Evolutionary conservation across 2,888 invertebrate species (phyloP), one percentile per base, ranked within the genome.

Genomic region (Apamea crenata): DNA sequence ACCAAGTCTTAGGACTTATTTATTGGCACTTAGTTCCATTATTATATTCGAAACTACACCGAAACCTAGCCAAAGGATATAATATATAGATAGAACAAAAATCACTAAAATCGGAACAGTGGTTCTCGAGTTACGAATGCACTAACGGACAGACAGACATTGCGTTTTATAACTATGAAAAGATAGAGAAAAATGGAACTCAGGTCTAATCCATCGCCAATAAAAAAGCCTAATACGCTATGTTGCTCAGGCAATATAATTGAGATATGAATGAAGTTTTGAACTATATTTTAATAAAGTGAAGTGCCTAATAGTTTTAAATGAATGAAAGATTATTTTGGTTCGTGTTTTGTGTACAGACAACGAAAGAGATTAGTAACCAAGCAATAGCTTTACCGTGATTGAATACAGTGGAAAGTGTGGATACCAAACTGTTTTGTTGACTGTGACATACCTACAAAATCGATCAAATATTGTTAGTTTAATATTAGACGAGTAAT

Each of bases 21-120:
- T 84, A 86, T 84, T 83, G 87, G 75, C 69, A 72, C 63, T 74
- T 32, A 66, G 18, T 73, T 78, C 21, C 32, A 65, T 85, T 67
- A 25, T 32, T 18, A 7, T 53, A 67, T 32, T 50, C 1, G 8
- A 59, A 21, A 71, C 16, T 50, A 44, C 56, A 59, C 5, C n/a
- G n/a, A 78, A 66, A 56, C 32, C 10, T 21, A 78, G 14, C 18
- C 29, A 36, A 3, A 61, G 29, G 61, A 56, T 8, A 16, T 18
- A 12, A 44, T 7, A 18, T 10, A 53, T 21, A 32, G 8, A 18
- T 61, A 25, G 25, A 5, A 21, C 10, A 44, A 40, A 21, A 56
- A 7, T n/a, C 6, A 53, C 18, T 21, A 40, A 63, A 16, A 47
- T 32, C n/a, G 36, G 29, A n/a, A 25, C 6, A 65, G 65, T 10